Percentiles rank a stretch among this genome's conserved stretches.
Conservation (phyloP, 1,140 invertebrate species). For the Eriocheir sinensis region DNA sequence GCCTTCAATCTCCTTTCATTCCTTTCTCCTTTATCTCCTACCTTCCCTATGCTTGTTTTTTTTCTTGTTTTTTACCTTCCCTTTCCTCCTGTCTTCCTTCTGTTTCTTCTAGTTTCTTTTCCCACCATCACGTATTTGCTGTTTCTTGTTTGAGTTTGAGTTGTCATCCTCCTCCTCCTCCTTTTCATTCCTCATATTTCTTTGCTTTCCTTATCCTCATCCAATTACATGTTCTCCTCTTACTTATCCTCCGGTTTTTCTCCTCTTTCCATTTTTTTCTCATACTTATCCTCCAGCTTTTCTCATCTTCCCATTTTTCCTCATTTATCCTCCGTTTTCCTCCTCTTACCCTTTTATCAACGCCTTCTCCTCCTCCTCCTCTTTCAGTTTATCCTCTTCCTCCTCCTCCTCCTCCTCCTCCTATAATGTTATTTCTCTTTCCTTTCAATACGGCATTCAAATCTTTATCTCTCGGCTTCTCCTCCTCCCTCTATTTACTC, state of each 20-base stretch:
- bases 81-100: background rate
- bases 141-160: no score
- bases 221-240: background rate
- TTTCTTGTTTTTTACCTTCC: background rate
- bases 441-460: no score
- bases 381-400: background rate
- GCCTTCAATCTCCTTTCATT: background rate
- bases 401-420: background rate
- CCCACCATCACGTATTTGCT: no score
- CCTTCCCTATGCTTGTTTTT: background rate
- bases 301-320: background rate
- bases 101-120: background rate
- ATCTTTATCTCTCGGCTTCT: background rate
- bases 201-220: background rate
- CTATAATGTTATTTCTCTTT: no score
- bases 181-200: background rate
- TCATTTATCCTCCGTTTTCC: background rate
- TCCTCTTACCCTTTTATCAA: background rate
- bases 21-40: background rate
- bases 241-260: background rate
- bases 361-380: background rate
- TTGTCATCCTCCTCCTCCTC: no score
- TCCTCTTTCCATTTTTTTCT: background rate
- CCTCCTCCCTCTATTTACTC: background rate
- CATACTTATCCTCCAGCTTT: background rate